Base-by-base conservation (phyloP, 2,888 invertebrate genomes). In the Hecatera dysodea region DNA sequence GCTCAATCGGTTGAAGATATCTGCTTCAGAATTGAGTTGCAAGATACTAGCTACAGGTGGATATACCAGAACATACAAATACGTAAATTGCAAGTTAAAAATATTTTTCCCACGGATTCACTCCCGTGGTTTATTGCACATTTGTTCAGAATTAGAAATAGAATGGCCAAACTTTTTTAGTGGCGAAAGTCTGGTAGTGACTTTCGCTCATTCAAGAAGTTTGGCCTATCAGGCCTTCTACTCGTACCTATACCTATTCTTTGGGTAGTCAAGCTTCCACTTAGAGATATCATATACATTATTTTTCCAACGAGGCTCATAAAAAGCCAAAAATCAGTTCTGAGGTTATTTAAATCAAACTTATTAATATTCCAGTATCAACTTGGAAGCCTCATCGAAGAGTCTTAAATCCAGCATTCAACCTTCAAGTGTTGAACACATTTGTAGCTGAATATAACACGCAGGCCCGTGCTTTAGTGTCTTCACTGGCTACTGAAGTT, bases 351-450 rank as follows among this genome's bases (percentile, higher is more conserved):
- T 7, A 17, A 27, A 50, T 24, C 8, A 29, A 53, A 19, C 17
- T 19, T 24, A 19, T 27, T 29, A 29, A 8, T 53, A 4, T 78
- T 78, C 8, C 53, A 78, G 78, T 48, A 11, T 44, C 56, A 36
- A 65, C 44, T 52, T 92, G 92, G 92, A 89, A 88, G 44, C 70
- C 68, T 2, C 89, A 90, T 42, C 85, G 91, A 0, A 90, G 83
- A 42, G 56, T 89, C 2, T 65, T 92, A 9, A 87, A 78, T 29
- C 88, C 90, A 24, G 78, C 89, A 0, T 91, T 91, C 64, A 86
- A 86, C 27, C 83, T 85, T 24, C 74, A 80, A 55, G 79, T 88
- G 9, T 64, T 89, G 15, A 79, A 86, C 36, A 76, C 86, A 0
- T 89, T 85, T 22, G 61, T 89, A 15, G 70, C 75, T 2, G 74